Conservation (phyloP, 1,140 invertebrate species). For the Oncopodura yosiiana region DNA sequence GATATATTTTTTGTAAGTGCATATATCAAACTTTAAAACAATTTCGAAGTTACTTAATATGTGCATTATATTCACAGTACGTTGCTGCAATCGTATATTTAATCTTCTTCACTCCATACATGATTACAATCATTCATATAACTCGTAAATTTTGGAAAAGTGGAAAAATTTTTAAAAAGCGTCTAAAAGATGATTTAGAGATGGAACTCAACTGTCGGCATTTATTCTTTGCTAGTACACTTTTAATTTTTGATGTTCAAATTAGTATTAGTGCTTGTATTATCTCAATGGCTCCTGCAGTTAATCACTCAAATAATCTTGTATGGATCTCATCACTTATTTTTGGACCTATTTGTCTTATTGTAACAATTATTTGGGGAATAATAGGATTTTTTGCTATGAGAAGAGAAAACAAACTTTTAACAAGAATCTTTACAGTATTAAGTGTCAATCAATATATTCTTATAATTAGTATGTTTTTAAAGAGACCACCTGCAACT, state of each 20-base stretch:
- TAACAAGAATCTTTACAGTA: slow-evolving; percentile 14
- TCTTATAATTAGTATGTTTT: slow-evolving; percentile 1
- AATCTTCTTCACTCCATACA: slow-evolving; percentile 8
- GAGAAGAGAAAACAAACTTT: slow-evolving; percentile 11
- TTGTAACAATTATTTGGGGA: slow-evolving; percentile 7
- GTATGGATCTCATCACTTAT: slow-evolving; percentile 17
- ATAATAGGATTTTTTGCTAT: slow-evolving; percentile 15
- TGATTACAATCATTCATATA: slow-evolving; percentile 7
- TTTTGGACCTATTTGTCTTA: slow-evolving; percentile 7
- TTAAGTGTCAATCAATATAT: slow-evolving; percentile 12
- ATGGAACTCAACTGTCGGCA: slow-evolving; percentile 13
- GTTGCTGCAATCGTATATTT: slow-evolving; percentile 12
- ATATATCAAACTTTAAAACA: neutral
- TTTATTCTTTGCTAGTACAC: slow-evolving; percentile 11
- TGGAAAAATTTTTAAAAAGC: slow-evolving; percentile 12
- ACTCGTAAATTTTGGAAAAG: slow-evolving; percentile 11
- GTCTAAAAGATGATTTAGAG: slow-evolving; percentile 9
- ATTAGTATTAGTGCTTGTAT: slow-evolving; percentile 14
- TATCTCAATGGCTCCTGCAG: slow-evolving; percentile 14
- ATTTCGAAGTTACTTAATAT: neutral
- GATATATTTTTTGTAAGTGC: slow-evolving; percentile 21
- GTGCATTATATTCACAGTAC: slow-evolving; percentile 6
- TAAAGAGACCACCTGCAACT: no score
- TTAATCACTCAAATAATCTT: slow-evolving; percentile 7
- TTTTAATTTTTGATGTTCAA: slow-evolving; percentile 22